Base-by-base conservation (phyloP, 2,113 vertebrate species). In the Anolis carolinensis region DNA sequence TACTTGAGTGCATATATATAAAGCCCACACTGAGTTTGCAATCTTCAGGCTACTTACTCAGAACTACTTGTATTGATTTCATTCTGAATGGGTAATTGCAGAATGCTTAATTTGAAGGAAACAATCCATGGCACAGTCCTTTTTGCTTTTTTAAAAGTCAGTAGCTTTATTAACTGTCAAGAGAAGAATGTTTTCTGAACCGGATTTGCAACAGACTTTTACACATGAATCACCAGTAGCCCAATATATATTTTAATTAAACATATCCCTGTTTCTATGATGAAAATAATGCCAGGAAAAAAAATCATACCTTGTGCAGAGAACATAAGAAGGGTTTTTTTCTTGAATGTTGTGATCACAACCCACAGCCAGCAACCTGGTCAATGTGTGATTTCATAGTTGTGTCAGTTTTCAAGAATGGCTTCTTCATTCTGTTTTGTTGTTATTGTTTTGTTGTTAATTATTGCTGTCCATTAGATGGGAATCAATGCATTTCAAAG, bases 31-130 rank as follows among this genome's bases (percentile, higher is more conserved):
- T 4, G 36, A 81, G n/a, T 23, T 81, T 81, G 85, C 70, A 86
- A 36, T 86, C 78, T 74, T 63, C 21, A 65, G 67, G 71, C 85
- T 75, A 86, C 68, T 86, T 80, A 63, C 78, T 86, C 55, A 81
- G 55, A 86, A 86, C 81, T 86, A 81, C 55, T 65, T 32, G 10
- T 81, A 86, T 86, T 86, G 85, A 86, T 86, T 86, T 73, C 70
- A 86, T 70, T 59, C 20, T 44, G 21, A 82, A 87, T 77, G 8
- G 25, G 83, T 78, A 86, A 86, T 74, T 86, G 44, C 39, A 81
- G 65, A 83, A 76, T 86, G 75, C 1, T 18, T 89, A 82, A 85
- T 25, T 75, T 1, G 1, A 13, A 63, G 23, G 7, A n/a, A 89
- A 25, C 3, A 55, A 7, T 59, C 5, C n/a, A 55, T 65, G 27